Conservation (phyloP, 2,797 vertebrate species). For the Loris lydekkerianus region DNA sequence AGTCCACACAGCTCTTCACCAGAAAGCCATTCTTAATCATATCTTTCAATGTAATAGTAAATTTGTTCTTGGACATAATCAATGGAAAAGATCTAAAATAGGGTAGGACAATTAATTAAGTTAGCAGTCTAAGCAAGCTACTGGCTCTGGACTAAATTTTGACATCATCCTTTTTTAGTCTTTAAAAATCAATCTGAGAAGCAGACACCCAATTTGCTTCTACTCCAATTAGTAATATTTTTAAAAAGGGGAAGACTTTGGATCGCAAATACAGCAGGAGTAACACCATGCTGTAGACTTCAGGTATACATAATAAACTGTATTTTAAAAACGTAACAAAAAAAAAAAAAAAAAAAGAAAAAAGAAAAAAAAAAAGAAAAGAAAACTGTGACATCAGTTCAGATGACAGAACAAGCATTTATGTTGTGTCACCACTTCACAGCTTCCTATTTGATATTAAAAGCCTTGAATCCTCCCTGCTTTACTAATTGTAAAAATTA, state of each 20-base stretch:
- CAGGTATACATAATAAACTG: not conserved
- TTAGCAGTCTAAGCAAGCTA: not conserved
- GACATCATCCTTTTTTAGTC: not conserved
- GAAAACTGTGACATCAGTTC: not conserved
- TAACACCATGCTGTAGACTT: not conserved
- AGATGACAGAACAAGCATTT: not conserved
- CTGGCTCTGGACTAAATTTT: not conserved
- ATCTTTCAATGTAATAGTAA: conserved; percentile 3
- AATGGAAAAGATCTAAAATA: conserved; percentile 17
- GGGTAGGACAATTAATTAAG: not conserved
- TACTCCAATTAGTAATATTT: not conserved
- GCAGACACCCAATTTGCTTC: not conserved
- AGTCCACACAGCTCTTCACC: conserved; percentile 2
- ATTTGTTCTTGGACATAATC: not conserved
- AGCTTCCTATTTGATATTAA: not conserved
- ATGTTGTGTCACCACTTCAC: not conserved
- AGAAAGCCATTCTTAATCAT: conserved; percentile 43
- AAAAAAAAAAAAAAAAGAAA: not conserved
- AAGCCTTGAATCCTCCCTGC: not conserved
- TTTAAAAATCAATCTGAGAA: conserved; percentile 22
- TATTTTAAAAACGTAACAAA: not conserved
- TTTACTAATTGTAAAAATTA: conserved; percentile 36
- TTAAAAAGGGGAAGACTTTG: not conserved
- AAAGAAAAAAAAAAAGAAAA: too few relatives aligned
- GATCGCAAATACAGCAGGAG: not conserved